Conservation (phyloP, 1,140 invertebrate species). For the Tetragonula clypearis region DNA sequence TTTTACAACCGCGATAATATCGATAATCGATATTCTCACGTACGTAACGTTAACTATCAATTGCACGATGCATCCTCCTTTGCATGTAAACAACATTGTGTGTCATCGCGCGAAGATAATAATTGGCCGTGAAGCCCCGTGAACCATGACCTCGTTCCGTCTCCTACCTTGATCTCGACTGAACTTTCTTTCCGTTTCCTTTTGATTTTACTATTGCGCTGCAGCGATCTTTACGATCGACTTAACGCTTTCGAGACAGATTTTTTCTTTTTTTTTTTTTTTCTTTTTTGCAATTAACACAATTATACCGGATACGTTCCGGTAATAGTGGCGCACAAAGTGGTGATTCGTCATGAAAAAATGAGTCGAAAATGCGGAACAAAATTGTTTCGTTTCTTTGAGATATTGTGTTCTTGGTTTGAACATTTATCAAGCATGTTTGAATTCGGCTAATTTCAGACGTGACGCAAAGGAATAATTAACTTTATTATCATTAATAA, state of each 20-base stretch:
- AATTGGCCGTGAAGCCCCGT: conserved; percentile 37
- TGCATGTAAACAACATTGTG: background rate
- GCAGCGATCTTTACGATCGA: background rate
- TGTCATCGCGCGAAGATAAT: conserved; percentile 44
- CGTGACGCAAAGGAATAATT: no score
- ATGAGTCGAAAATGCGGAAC: no score
- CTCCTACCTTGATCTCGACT: conserved; percentile 54
- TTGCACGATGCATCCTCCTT: background rate
- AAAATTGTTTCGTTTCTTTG: no score
- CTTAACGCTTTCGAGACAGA: background rate
- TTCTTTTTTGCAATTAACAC: no score
- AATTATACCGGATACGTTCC: no score
- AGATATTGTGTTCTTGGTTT: no score
- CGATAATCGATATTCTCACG: conserved; percentile 47
- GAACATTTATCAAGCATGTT: no score
- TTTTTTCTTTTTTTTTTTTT: no score
- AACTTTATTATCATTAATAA: no score
- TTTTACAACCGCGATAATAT: conserved; percentile 38
- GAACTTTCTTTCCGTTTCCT: conserved; percentile 35
- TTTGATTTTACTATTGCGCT: background rate
- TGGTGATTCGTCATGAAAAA: no score
- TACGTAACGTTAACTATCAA: conserved; percentile 21
- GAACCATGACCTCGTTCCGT: conserved; percentile 64
- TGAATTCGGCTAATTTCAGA: no score
- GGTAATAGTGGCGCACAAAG: no score